Conservation (phyloP, 2,113 vertebrate species). For the Campylomormyrus tamandua region DNA sequence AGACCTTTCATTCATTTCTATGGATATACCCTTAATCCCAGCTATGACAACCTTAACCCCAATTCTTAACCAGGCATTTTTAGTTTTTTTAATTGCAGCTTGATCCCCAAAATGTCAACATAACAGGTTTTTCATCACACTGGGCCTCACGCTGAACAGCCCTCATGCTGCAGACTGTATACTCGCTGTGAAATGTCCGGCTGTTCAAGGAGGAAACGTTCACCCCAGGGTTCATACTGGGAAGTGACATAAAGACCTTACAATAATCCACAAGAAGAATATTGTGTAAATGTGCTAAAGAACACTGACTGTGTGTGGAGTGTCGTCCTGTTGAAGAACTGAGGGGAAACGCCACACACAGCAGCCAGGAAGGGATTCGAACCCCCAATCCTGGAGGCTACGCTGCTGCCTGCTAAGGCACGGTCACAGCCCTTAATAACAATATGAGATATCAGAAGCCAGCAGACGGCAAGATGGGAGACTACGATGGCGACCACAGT, state of each 20-base stretch:
- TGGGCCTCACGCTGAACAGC: constrained; percentile 13
- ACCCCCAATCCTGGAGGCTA: neutral
- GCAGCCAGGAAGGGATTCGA: neutral
- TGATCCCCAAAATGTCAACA: neutral
- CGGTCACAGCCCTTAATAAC: neutral
- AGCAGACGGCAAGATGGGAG: neutral
- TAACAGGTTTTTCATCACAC: neutral
- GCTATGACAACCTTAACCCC: neutral
- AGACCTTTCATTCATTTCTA: neutral
- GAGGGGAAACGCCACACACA: neutral
- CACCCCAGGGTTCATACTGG: neutral
- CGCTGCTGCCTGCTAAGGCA: neutral
- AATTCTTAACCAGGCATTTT: neutral
- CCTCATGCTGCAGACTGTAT: constrained; percentile 26
- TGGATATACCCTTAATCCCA: neutral
- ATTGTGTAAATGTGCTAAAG: neutral
- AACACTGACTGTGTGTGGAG: neutral
- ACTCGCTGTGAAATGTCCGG: neutral
- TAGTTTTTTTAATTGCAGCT: neutral
- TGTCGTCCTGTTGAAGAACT: neutral
- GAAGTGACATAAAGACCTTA: neutral
- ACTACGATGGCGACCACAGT: neutral
- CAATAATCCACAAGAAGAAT: neutral
- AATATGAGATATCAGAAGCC: neutral
- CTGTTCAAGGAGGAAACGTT: neutral